Conservation (phyloP, 2,888 invertebrate species). For the Laothoe populi region DNA sequence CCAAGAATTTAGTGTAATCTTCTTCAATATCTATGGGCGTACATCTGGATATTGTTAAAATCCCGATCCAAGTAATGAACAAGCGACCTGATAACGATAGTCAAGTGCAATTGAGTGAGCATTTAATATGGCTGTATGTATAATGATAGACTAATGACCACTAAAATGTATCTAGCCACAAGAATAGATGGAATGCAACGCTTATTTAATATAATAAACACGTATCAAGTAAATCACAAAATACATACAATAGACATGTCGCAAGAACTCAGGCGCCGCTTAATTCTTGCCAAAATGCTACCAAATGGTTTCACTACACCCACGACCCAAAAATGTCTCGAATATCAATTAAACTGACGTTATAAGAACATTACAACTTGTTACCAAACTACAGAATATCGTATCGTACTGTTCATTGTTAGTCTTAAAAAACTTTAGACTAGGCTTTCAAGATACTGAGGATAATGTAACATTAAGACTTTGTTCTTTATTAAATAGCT, state of each 20-base stretch:
- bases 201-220: not conserved
- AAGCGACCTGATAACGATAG: too few species aligned
- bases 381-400: not conserved
- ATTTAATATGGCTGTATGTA: too few species aligned
- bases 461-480: too few species aligned
- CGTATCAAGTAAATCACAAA: not conserved
- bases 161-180: too few species aligned
- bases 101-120: too few species aligned
- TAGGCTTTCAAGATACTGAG: not conserved
- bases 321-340: conserved; percentile 19
- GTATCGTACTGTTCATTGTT: not conserved
- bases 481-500: too few species aligned
- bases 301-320: conserved; percentile 23
- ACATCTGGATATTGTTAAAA: too few species aligned
- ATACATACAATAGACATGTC: not conserved
- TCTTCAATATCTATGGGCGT: too few species aligned
- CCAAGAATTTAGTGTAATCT: too few species aligned
- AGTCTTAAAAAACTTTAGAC: not conserved
- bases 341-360: conserved; percentile 19
- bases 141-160: too few species aligned
- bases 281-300: conserved; percentile 14
- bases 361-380: conserved; percentile 8
- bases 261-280: conserved; percentile 3
- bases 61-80: too few species aligned
- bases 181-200: too few species aligned